Percentiles rank a stretch among this genome's conserved stretches.
These are phyloP conservation scores for Meandrina meandrites DNA, from an alignment of 92 coral and sea anemone species.

Conservation along the genomic window DNA sequence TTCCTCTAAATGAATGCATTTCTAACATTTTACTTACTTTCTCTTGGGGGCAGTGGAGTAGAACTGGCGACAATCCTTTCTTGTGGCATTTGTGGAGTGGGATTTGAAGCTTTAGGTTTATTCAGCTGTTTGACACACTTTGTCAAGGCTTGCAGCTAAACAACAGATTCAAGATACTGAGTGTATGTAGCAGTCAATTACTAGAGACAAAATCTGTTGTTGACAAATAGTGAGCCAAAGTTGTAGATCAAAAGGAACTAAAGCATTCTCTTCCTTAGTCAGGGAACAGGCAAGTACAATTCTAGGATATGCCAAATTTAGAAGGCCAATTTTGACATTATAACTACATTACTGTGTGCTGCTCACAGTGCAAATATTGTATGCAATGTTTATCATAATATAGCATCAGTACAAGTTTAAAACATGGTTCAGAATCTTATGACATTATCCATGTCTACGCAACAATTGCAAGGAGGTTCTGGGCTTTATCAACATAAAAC, in stretches of 20 bases:
- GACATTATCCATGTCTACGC: too few relatives aligned
- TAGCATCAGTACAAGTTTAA: too few relatives aligned
- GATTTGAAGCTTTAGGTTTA: constrained; percentile 35
- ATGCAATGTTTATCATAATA: too few relatives aligned
- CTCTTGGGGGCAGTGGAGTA: constrained; percentile 63
- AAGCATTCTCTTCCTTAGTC: neutral
- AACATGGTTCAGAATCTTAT: too few relatives aligned
- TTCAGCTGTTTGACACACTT: constrained; percentile 82
- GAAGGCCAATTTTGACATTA: too few relatives aligned
- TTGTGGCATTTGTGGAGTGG: constrained; percentile 27
- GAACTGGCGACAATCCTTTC: constrained; percentile 67
- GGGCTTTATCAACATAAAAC: too few relatives aligned
- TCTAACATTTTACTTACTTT: constrained; percentile 37
- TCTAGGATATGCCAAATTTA: too few relatives aligned
- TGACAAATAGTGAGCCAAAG: neutral
- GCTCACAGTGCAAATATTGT: too few relatives aligned
- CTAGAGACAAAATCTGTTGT: neutral
- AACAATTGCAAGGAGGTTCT: too few relatives aligned
- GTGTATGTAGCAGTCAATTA: neutral
- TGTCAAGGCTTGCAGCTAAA: constrained; percentile 83
- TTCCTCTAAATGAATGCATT: neutral
- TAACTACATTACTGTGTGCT: too few relatives aligned
- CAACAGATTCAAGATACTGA: neutral
- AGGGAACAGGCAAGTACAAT: neutral
- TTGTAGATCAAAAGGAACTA: neutral